Evolutionary conservation across 2,797 vertebrate species (phyloP), one percentile per base, ranked within the genome.

Genomic region (Pseudochromis fuscus): DNA sequence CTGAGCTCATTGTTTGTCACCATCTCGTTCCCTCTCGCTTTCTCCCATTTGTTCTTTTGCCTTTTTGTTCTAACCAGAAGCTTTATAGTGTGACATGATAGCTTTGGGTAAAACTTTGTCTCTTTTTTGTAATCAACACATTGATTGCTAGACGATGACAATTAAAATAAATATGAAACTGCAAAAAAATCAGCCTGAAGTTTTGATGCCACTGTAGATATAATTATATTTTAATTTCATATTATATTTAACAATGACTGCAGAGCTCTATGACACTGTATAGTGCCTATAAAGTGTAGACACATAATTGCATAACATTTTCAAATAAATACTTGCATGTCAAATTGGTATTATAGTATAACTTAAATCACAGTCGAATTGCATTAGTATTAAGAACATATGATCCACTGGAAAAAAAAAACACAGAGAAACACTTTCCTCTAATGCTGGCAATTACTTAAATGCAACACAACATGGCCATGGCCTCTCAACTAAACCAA

Each of bases 1-100:
- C 61, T 65, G 50, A 69, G n/a, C 64, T 74, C 19, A 51, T 23
- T 64, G 42, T 74, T 64, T 72, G n/a, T 77, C 59, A 40, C 28
- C 46, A 9, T 60, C 21, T 23, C 30, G 9, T 27, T 38, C 15
- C 58, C 46, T 31, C 18, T 75, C 7, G 49, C 25, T 56, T 28
- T 67, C 44, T 60, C 28, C 4, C 15, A 27, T 12, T 62, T 60
- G 3, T 40, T 53, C 46, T 62, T 69, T 51, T 65, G 48, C 21
- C 18, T 27, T 67, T 35, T 44, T 37, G 21, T 63, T 12, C 13
- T 44, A 60, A 83, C 63, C 48, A 55, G 35, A 48, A 42, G 58
- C 50, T 35, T 4, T 25, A 42, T 16, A 40, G 15, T 38, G 24
- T 50, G 31, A 67, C 27, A 76, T 19, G 25, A 70, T 56, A 48